Percentiles rank a stretch among this genome's conserved stretches.
These are phyloP conservation scores for Spermophilus dauricus DNA, from an alignment of 2,113 vertebrate species.

Conservation along the genomic window DNA sequence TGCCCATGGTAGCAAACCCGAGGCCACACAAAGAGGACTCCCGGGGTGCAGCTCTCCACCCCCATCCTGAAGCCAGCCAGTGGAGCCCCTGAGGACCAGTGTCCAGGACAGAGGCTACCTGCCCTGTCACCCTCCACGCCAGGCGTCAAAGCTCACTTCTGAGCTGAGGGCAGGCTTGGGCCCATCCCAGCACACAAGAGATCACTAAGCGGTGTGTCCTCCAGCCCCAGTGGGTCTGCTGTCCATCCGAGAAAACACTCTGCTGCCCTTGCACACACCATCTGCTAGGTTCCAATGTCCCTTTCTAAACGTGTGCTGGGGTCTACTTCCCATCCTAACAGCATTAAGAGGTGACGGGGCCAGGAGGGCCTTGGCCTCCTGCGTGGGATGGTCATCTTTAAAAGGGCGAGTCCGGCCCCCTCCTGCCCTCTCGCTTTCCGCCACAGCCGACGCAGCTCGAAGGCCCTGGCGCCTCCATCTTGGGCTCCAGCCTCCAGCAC, in stretches of 20 bases:
- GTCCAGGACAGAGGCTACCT: fast-evolving
- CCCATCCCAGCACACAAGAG: neutral
- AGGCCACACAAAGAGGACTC: neutral
- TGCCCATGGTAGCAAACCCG: fast-evolving
- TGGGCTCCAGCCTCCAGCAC: no score
- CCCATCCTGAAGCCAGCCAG: neutral
- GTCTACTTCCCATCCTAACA: neutral
- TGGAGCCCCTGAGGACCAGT: fast-evolving
- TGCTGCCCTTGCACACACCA: fast-evolving
- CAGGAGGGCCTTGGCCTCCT: neutral
- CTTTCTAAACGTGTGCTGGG: neutral
- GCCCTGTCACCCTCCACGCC: neutral
- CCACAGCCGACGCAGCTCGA: no score
- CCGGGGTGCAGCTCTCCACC: no score
- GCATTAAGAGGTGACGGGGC: neutral
- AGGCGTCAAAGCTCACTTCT: fast-evolving
- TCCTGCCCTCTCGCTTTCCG: neutral
- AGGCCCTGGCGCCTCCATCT: neutral
- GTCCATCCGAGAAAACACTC: fast-evolving
- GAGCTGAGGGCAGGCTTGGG: neutral
- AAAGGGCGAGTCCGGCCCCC: neutral
- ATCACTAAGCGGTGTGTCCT: fast-evolving
- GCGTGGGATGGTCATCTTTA: neutral
- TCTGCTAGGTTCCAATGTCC: neutral
- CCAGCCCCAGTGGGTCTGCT: neutral